phyloP scores from a whole-genome alignment of 2,888 invertebrate species.

The Drepana falcataria region DNA sequence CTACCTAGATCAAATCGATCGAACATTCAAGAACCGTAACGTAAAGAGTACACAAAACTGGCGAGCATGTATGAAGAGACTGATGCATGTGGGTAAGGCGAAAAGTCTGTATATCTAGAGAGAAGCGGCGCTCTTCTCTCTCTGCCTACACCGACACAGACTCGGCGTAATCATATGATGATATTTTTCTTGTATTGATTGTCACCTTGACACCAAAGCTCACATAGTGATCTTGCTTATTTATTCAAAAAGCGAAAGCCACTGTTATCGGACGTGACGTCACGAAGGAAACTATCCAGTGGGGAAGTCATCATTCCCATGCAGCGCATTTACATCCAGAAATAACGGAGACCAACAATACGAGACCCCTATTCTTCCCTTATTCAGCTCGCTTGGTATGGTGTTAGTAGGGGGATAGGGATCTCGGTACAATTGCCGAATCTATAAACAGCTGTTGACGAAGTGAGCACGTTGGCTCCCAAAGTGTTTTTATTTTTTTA shows the following conservation, averaged over 20 bases:
- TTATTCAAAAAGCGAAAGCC: slow-evolving; percentile 1
- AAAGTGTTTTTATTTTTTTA: slow-evolving; percentile 39
- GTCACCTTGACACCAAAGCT: too few relatives aligned
- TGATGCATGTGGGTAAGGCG: too few relatives aligned
- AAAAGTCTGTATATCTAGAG: too few relatives aligned
- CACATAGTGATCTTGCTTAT: too few relatives aligned
- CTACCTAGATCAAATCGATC: too few relatives aligned
- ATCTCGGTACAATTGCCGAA: slow-evolving; percentile 36
- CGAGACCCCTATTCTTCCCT: slow-evolving; percentile 17
- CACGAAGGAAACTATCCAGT: slow-evolving; percentile 61
- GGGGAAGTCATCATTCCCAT: slow-evolving; percentile 71
- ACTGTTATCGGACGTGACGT: slow-evolving; percentile 55
- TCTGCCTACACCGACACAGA: too few relatives aligned
- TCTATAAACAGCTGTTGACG: slow-evolving; percentile 73
- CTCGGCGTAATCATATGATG: too few relatives aligned
- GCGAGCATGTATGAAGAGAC: too few relatives aligned
- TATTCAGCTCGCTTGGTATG: slow-evolving; percentile 4
- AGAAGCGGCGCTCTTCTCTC: too few relatives aligned
- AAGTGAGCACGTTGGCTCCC: slow-evolving; percentile 49
- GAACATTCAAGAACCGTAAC: too few relatives aligned
- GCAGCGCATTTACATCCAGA: slow-evolving; percentile 54
- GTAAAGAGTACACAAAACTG: too few relatives aligned
- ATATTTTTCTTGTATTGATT: too few relatives aligned
- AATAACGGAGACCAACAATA: slow-evolving; percentile 43
- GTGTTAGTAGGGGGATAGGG: slow-evolving; percentile 18